These are phyloP conservation scores for Dipus sagitta DNA, from an alignment of 2,797 vertebrate species.

Conservation along the genomic window DNA sequence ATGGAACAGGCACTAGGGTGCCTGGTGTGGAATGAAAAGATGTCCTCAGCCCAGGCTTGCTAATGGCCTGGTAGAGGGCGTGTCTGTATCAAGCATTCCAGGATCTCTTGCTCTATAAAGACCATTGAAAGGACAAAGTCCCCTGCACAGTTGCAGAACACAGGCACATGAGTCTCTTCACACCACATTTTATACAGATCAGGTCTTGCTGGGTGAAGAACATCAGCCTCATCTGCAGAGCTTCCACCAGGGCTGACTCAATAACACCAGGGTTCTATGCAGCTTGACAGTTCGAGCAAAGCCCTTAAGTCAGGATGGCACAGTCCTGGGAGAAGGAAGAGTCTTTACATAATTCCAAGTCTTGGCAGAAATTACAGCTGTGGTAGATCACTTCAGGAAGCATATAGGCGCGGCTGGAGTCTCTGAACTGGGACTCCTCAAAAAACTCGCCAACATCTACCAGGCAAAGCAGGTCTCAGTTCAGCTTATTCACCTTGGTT, in stretches of 20 bases:
- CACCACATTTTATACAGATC: conserved; percentile 95
- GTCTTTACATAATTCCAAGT: conserved; percentile 98
- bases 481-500: conserved; percentile 98
- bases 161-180: conserved; percentile 96
- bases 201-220: conserved; percentile 96
- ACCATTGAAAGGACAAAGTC: conserved; percentile 93
- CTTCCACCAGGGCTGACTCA: conserved; percentile 94
- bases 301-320: conserved; percentile 92
- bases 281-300: conserved; percentile 95
- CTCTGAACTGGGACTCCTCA: conserved; percentile 93
- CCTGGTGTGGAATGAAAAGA: neutral
- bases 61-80: conserved; percentile 87
- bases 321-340: conserved; percentile 92
- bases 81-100: conserved; percentile 93
- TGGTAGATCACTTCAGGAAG: conserved; percentile 97
- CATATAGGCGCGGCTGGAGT: conserved; percentile 96
- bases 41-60: neutral
- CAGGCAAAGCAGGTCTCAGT: conserved; percentile 95
- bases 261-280: conserved; percentile 92
- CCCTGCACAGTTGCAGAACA: conserved; percentile 96
- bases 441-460: conserved; percentile 97
- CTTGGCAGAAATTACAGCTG: conserved; percentile 97
- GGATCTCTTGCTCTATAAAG: conserved; percentile 95
- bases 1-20: neutral
- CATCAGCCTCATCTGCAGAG: conserved; percentile 97